Evolutionary conservation across 2,113 vertebrate genomes (phyloP), one percentile per base, ranked within the genome.

Genomic region (Menura novaehollandiae): DNA sequence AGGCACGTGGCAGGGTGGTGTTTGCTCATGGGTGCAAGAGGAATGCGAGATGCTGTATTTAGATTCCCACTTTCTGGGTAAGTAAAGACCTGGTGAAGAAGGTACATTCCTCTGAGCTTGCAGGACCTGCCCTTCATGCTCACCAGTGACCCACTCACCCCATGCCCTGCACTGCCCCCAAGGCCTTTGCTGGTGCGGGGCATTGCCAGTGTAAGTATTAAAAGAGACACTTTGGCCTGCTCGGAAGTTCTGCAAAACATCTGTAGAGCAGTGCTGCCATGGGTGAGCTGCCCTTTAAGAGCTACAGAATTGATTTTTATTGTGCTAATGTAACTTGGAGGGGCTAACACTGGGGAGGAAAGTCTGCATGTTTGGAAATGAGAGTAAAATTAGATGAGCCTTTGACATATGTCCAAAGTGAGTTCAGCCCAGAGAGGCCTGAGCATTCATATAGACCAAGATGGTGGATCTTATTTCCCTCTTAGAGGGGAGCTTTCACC

Each of bases 141-240:
- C 27, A 69, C 35, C 11, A 13, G 39, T 0, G 6, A 73, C 30
- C 18, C 13, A 22, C 51, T 49, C 3, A 1, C 21, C 17, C 27
- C 3, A 0, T 39, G 32, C 41, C n/a, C 30, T 58, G 47, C 8
- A 0, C 39, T 69, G 51, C 60, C 43, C 32, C 4, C 1, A 28
- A 0, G 2, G 5, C 28, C 39, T 78, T 62, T 78, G n/a, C 37
- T 15, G 1, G 16, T 28, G 66, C 47, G 10, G 22, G 28, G 7
- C 11, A 20, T 5, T 6, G 1, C 15, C 62, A 19, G 11, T 2
- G 60, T 24, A 26, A 53, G 14, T 27, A 74, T 11, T 41, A 16
- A 37, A 32, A 51, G 28, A 55, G 59, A 1, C 1, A 2, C 20
- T 80, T 41, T 20, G 53, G 32, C 11, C 24, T 2, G 3, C 59